Conservation (phyloP, 2,113 vertebrate genomes). For the Polypterus bichir region DNA sequence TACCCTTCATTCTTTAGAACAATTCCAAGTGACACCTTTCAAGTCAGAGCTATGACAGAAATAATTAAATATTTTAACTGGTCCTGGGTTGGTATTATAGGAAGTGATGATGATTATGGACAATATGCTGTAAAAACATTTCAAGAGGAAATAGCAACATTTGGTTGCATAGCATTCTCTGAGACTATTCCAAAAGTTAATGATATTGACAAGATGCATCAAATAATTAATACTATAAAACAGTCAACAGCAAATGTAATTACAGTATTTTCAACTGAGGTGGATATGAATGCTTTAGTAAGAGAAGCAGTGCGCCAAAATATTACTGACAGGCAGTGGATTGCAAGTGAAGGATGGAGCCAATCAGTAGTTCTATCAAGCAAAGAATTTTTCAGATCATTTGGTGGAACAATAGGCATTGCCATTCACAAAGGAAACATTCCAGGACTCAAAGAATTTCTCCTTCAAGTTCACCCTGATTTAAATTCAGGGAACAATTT, state of each 20-base stretch:
- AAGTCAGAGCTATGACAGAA: slow-evolving; percentile 1
- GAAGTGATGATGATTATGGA: not conserved
- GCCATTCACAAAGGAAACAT: too few species aligned
- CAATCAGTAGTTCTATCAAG: too few species aligned
- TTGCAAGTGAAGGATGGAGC: too few species aligned
- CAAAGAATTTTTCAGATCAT: too few species aligned
- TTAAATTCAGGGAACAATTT: slow-evolving; percentile 1
- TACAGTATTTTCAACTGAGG: slow-evolving; percentile 1
- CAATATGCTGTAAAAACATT: not conserved
- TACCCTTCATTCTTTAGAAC: not conserved
- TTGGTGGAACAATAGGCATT: too few species aligned
- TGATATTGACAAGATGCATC: not conserved
- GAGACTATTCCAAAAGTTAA: slow-evolving; percentile 2
- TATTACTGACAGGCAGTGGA: too few species aligned
- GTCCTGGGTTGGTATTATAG: slow-evolving; percentile 1
- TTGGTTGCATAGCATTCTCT: slow-evolving; percentile 2
- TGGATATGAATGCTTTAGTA: slow-evolving; percentile 2
- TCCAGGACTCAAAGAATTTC: too few species aligned
- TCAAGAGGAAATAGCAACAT: not conserved
- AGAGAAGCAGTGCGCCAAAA: too few species aligned
- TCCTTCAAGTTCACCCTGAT: slow-evolving; percentile 3
- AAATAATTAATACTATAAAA: slow-evolving; percentile 9
- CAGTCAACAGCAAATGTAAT: slow-evolving; percentile 3
- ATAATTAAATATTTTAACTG: not conserved
- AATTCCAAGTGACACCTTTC: slow-evolving; percentile 4